Percentiles rank a stretch among this genome's conserved stretches.
These are phyloP conservation scores for Drosophila sp. DNA, from an alignment of 1,140 invertebrate species.

Conservation along the genomic window DNA sequence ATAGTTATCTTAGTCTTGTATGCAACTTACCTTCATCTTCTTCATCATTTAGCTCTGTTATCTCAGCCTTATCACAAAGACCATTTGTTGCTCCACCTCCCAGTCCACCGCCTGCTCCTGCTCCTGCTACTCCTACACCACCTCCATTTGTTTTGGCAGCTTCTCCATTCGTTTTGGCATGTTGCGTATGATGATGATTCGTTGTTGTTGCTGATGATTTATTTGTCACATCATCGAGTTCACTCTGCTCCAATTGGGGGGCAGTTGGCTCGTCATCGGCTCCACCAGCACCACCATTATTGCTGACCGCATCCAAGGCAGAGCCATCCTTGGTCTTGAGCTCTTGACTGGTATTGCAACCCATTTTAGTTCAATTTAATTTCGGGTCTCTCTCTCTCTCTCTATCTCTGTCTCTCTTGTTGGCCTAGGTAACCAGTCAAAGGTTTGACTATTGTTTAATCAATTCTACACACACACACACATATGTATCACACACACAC, in stretches of 20 bases:
- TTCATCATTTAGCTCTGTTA: slow-evolving; percentile 72
- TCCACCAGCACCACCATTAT: slow-evolving; percentile 29
- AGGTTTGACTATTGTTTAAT: slow-evolving; percentile 69
- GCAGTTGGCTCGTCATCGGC: slow-evolving; percentile 59
- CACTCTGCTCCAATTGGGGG: slow-evolving; percentile 50
- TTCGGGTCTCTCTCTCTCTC: slow-evolving; percentile 30
- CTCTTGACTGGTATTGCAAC: slow-evolving; percentile 82
- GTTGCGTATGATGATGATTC: slow-evolving; percentile 40
- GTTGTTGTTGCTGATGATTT: slow-evolving; percentile 64
- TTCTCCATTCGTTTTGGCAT: slow-evolving; percentile 79
- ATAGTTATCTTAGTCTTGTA: slow-evolving; percentile 41
- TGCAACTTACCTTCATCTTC: slow-evolving; percentile 77
- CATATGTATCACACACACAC: slow-evolving; percentile 17
- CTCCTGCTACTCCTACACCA: slow-evolving; percentile 10
- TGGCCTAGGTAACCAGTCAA: slow-evolving; percentile 72
- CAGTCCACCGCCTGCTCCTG: slow-evolving; percentile 17
- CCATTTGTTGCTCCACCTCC: slow-evolving; percentile 69
- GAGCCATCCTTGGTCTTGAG: slow-evolving; percentile 78
- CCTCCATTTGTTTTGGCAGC: slow-evolving; percentile 55
- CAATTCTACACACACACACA: slow-evolving; percentile 58
- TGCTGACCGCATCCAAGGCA: slow-evolving; percentile 70
- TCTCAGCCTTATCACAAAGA: slow-evolving; percentile 75
- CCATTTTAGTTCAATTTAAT: slow-evolving; percentile 54
- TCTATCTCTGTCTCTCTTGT: slow-evolving; percentile 24
- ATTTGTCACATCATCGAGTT: slow-evolving; percentile 29